Evolutionary conservation across 2,113 vertebrate species (phyloP), one percentile per base, ranked within the genome.

Genomic region (Cardinalis cardinalis): DNA sequence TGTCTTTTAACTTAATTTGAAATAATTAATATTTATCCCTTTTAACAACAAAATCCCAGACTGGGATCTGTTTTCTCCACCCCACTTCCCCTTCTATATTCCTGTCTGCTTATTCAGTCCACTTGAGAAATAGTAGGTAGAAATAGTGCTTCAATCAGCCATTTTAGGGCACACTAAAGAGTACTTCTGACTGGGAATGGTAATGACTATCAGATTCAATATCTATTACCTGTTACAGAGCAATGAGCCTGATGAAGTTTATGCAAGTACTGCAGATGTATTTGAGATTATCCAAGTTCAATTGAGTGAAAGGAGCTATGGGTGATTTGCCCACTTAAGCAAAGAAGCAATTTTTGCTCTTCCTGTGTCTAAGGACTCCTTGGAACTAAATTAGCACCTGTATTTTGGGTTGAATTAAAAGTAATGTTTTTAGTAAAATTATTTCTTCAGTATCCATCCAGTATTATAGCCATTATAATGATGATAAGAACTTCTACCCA

Each of bases 11-110:
- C 56, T 92, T 93, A 92, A 87, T 77, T 80, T 44, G 51, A 92
- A 89, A 94, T 89, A 91, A 93, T 95, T 89, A 90, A 88, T 91
- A 90, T 94, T 95, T 89, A 90, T 93, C 28, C 77, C 49, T 94
- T 92, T 86, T 77, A 66, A 58, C 80, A 85, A 65, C 34, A 72
- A 80, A 93, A 87, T 89, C 81, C 34, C 71, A 56, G 58, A 9
- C 60, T 66, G 93, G 65, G 75, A 90, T 80, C 46, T 88, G 23
- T 91, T 87, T 89, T 88, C 84, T 94, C 43, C 83, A 77, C 34
- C 58, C 19, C 17, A 36, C 43, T 89, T 95, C 44, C 60, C 32
- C 71, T 81, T n/a, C 46, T 71, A 34, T 77, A 71, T 70, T 91
- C 49, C 40, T 83, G 9, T 71, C 68, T 88, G 83, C 76, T 89